These are phyloP conservation scores for Lophius americanus DNA, from an alignment of 2,797 vertebrate genomes.

Conservation along the genomic window DNA sequence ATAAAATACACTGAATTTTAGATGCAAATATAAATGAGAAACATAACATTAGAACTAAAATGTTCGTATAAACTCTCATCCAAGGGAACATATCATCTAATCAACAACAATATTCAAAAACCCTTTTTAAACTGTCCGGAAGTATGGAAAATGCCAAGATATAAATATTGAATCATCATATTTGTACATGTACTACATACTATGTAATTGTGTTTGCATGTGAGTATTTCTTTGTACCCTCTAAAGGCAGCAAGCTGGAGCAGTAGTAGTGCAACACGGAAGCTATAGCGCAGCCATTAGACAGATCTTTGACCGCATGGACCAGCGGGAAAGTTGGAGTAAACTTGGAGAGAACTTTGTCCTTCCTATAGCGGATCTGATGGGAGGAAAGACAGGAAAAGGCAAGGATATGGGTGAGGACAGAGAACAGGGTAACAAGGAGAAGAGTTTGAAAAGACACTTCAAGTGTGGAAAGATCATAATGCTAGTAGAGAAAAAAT, in stretches of 20 bases:
- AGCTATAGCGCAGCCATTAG: slow-evolving; percentile 89
- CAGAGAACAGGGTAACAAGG: slow-evolving; percentile 10
- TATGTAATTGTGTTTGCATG: slow-evolving; percentile 4
- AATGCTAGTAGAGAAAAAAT: slow-evolving; percentile 1
- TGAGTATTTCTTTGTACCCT: slow-evolving; percentile 78
- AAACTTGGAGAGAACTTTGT: slow-evolving; percentile 87
- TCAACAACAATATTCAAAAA: neutral
- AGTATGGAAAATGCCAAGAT: neutral
- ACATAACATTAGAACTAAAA: neutral
- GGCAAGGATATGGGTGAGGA: slow-evolving; percentile 23
- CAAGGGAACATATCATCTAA: neutral
- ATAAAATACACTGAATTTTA: neutral
- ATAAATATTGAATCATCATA: slow-evolving; percentile 39
- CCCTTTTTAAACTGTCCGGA: neutral
- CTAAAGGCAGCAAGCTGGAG: slow-evolving; percentile 85
- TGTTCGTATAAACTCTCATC: neutral
- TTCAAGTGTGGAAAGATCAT: slow-evolving; percentile 12
- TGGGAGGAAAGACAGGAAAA: slow-evolving; percentile 30
- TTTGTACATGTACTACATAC: slow-evolving; percentile 5
- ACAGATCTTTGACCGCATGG: slow-evolving; percentile 87
- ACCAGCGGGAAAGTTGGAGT: slow-evolving; percentile 89
- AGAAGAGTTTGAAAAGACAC: slow-evolving; percentile 31
- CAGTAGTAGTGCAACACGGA: slow-evolving; percentile 90
- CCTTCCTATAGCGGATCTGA: slow-evolving; percentile 94
- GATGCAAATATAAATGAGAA: neutral